These are phyloP conservation scores for Danio rerio DNA, from an alignment of 2,113 vertebrate species.

Conservation along the genomic window DNA sequence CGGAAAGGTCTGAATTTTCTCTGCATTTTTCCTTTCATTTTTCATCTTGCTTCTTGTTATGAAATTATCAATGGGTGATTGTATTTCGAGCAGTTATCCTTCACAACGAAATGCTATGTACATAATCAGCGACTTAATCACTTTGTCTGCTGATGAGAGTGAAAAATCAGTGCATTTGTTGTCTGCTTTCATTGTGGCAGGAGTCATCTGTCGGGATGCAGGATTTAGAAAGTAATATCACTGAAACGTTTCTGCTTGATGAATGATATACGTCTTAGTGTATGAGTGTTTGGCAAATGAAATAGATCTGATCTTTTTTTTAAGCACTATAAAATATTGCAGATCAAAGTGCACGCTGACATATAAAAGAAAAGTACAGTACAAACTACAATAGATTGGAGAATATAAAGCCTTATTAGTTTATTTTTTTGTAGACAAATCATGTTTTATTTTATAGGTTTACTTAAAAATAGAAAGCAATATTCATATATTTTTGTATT, in stretches of 20 bases:
- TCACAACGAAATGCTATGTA: slow-evolving; percentile 39
- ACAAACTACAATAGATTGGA: not conserved
- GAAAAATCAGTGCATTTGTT: slow-evolving; percentile 47
- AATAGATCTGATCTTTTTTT: not conserved
- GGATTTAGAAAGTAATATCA: slow-evolving; percentile 60
- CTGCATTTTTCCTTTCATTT: not conserved
- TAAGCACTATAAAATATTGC: not conserved
- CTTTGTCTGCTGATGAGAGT: slow-evolving; percentile 42
- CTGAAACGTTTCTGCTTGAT: slow-evolving; percentile 70
- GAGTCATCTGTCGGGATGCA: slow-evolving; percentile 63
- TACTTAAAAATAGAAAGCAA: too few relatives aligned
- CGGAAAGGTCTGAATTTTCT: slow-evolving; percentile 71
- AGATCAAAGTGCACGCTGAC: not conserved
- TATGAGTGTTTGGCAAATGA: not conserved
- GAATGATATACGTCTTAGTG: slow-evolving; percentile 57
- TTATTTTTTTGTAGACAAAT: too few relatives aligned
- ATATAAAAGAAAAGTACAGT: not conserved
- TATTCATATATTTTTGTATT: too few relatives aligned
- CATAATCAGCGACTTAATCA: slow-evolving; percentile 41
- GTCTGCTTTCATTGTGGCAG: slow-evolving; percentile 63
- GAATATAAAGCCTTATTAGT: too few relatives aligned
- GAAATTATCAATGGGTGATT: slow-evolving; percentile 35
- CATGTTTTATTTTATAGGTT: too few relatives aligned
- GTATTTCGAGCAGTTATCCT: slow-evolving; percentile 41
- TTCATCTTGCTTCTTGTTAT: slow-evolving; percentile 10